These are phyloP conservation scores for Stenotaenia linearis DNA, from an alignment of 2,888 invertebrate genomes.

Conservation along the genomic window DNA sequence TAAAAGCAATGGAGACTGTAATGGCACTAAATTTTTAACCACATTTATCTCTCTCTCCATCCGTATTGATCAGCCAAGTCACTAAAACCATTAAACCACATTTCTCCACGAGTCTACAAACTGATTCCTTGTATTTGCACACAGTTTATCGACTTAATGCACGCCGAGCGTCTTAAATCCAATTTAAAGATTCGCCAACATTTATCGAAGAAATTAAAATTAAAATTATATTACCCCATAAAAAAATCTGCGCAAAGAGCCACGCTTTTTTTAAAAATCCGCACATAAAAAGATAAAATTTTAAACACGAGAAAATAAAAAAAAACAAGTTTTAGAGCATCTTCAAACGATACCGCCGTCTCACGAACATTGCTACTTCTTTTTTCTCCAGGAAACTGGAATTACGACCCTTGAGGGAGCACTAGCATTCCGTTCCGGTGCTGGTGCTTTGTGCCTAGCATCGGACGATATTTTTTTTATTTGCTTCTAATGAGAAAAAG, in stretches of 20 bases:
- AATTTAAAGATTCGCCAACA: not conserved
- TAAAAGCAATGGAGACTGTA: not conserved
- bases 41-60: not conserved
- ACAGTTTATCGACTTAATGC: not conserved
- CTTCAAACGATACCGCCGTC: constrained; percentile 12
- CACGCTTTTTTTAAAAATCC: not conserved
- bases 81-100: not conserved
- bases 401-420: constrained; percentile 26
- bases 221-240: not conserved
- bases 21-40: not conserved
- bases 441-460: constrained; percentile 22
- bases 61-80: not conserved
- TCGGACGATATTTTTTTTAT: constrained; percentile 19
- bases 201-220: not conserved
- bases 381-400: not conserved
- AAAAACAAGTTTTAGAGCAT: not conserved
- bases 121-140: not conserved
- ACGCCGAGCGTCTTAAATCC: not conserved
- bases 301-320: not conserved
- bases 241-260: not conserved
- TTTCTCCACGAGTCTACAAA: not conserved
- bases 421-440: constrained; percentile 20
- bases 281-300: not conserved
- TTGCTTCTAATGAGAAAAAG: constrained; percentile 26
- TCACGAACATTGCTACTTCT: not conserved